These are phyloP conservation scores for Dascyllus trimaculatus DNA, from an alignment of 2,113 vertebrate species.

Conservation along the genomic window DNA sequence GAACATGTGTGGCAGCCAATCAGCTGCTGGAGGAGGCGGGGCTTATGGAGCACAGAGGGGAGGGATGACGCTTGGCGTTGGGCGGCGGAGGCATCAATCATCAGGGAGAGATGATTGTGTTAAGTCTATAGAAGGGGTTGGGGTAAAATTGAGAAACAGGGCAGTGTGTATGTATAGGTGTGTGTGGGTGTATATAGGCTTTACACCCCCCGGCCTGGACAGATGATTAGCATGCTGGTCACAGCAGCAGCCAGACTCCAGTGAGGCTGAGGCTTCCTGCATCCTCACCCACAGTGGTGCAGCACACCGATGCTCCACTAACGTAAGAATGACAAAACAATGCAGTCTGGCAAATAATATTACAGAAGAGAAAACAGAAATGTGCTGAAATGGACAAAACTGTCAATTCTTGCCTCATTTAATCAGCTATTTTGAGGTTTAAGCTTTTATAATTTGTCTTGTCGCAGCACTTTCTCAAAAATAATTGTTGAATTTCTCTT, in stretches of 20 bases:
- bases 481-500: too few species aligned
- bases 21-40: slow-evolving; percentile 31
- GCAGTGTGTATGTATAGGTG: slow-evolving; percentile 17
- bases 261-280: slow-evolving; percentile 42
- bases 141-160: slow-evolving; percentile 16
- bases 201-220: slow-evolving; percentile 9
- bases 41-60: neutral
- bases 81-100: slow-evolving; percentile 29
- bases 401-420: neutral
- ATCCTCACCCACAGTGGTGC: slow-evolving; percentile 32
- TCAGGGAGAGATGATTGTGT: slow-evolving; percentile 17
- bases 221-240: slow-evolving; percentile 64
- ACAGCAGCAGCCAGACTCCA: slow-evolving; percentile 62
- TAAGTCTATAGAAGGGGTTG: slow-evolving; percentile 16
- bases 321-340: slow-evolving; percentile 10
- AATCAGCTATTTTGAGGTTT: neutral
- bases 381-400: too few species aligned
- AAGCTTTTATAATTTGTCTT: neutral
- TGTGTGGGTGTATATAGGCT: slow-evolving; percentile 14
- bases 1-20: slow-evolving; percentile 57
- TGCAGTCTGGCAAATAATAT: slow-evolving; percentile 5
- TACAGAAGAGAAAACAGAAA: neutral
- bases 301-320: slow-evolving; percentile 31
- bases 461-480: too few species aligned
- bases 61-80: neutral